A percentile compares a stretch with the other conserved stretches of the same genome.
Evolutionary conservation across 2,113 vertebrate species (phyloP).

Genomic region (Urocynchramus pylzowi): DNA sequence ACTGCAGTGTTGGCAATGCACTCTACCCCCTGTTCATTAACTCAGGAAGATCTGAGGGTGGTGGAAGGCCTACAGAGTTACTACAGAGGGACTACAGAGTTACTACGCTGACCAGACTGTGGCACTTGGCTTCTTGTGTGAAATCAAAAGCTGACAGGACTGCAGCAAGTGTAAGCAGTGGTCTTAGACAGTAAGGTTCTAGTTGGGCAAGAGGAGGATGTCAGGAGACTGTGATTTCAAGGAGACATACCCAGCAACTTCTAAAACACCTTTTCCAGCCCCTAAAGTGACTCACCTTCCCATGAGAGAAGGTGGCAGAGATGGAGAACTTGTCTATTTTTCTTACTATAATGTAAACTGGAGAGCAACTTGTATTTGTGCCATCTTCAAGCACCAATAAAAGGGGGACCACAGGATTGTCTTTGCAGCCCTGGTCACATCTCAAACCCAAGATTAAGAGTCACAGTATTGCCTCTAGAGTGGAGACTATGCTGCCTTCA

Average conservation of each 20-base stretch:
- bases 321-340: background rate
- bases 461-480: background rate
- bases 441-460: background rate
- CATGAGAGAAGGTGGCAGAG: background rate
- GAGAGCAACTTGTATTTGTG: background rate
- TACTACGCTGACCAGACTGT: background rate
- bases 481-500: background rate
- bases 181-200: background rate
- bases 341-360: background rate
- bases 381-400: background rate
- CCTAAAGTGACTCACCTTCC: background rate
- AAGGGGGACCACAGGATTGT: rapidly evolving
- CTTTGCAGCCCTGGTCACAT: background rate
- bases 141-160: background rate
- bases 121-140: background rate
- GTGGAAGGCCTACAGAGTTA: background rate
- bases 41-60: background rate
- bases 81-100: background rate
- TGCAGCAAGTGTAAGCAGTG: background rate
- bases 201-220: background rate
- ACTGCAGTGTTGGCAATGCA: background rate
- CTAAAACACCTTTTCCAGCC: background rate
- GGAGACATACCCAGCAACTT: background rate
- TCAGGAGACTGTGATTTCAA: background rate
- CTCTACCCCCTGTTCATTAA: background rate